Percentiles rank a stretch among this genome's conserved stretches.
Conservation (phyloP, 2,113 vertebrate genomes). For the Serilophus lunatus region DNA sequence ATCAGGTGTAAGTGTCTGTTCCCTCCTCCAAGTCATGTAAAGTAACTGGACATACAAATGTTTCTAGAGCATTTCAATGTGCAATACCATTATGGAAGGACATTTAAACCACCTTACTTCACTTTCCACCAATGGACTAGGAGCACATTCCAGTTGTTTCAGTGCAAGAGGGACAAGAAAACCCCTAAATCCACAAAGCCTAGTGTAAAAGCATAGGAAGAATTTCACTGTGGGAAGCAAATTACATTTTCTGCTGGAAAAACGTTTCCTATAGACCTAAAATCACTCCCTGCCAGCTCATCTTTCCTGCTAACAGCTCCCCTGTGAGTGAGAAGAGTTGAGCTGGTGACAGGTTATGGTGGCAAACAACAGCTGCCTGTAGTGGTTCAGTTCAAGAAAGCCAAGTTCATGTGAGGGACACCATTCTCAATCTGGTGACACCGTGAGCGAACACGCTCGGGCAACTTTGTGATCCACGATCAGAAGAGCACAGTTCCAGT, state of each 20-base stretch:
- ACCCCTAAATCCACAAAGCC: neutral
- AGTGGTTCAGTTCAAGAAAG: neutral
- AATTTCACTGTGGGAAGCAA: neutral
- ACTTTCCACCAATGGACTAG: neutral
- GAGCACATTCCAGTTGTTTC: neutral
- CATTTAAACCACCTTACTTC: neutral
- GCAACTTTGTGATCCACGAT: neutral
- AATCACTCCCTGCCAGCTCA: neutral
- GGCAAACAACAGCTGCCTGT: neutral
- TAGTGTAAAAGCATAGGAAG: neutral
- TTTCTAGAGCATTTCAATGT: neutral
- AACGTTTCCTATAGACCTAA: neutral
- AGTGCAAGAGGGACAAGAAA: neutral
- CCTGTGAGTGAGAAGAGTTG: fast-evolving
- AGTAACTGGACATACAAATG: neutral
- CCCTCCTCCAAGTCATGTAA: neutral
- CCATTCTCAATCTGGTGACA: neutral
- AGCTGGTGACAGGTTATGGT: neutral
- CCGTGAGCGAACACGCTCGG: fast-evolving
- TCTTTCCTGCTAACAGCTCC: neutral
- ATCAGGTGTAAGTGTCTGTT: neutral
- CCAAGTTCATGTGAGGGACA: neutral
- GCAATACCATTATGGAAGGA: neutral
- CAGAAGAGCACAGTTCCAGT: neutral
- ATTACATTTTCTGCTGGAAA: neutral